Conservation (phyloP, 1,140 invertebrate species). For the Eulimnadia texana region DNA sequence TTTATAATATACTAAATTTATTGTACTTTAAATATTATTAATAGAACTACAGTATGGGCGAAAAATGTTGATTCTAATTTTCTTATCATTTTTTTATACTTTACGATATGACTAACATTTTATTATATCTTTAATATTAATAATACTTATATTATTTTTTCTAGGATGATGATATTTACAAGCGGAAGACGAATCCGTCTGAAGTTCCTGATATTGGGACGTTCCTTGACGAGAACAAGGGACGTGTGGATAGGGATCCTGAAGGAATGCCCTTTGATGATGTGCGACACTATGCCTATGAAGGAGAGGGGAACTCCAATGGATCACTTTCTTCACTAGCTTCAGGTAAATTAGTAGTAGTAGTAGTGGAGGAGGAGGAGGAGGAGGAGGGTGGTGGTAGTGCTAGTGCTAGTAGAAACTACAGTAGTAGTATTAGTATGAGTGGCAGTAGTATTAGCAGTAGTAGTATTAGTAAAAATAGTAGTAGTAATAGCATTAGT, state of each 20-base stretch:
- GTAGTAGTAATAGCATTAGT: no score
- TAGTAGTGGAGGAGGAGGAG: no score
- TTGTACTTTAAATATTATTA: no score
- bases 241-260: slow-evolving; percentile 75
- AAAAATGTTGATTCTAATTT: no score
- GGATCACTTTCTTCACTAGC: slow-evolving; percentile 85
- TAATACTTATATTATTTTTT: not conserved
- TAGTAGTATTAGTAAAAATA: no score
- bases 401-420: no score
- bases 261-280: slow-evolving; percentile 84
- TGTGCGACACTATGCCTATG: slow-evolving; percentile 88
- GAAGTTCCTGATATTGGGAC: slow-evolving; percentile 55
- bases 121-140: not conserved
- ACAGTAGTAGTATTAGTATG: no score
- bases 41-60: no score
- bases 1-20: no score
- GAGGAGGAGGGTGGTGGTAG: no score
- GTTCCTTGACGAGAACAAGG: slow-evolving; percentile 77
- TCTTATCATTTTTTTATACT: not conserved
- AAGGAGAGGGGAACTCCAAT: slow-evolving; percentile 87
- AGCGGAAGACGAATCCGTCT: slow-evolving; percentile 4
- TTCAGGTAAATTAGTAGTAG: slow-evolving; percentile 50
- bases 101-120: not conserved
- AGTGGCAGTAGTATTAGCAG: no score
- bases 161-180: slow-evolving; percentile 2